Evolutionary conservation across 2,113 vertebrate genomes (phyloP).

Genomic region (Anhinga rufa): DNA sequence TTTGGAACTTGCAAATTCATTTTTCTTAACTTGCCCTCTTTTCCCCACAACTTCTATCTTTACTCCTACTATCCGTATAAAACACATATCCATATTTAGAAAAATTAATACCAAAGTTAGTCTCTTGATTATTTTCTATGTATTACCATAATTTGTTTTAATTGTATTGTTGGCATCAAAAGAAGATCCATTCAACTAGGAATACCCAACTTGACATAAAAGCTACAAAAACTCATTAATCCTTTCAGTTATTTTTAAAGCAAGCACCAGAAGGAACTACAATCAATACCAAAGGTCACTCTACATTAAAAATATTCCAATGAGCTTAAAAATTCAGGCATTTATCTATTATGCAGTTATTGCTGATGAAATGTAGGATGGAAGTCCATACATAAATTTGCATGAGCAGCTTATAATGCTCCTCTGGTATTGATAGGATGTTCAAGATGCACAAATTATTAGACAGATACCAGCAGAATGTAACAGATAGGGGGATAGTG

Average conservation of each 20-base stretch:
- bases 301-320: conserved; percentile 28
- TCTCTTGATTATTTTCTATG: not conserved
- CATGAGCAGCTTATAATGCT: not conserved
- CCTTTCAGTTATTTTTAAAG: conserved; percentile 36
- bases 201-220: not conserved
- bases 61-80: not conserved
- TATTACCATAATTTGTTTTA: not conserved
- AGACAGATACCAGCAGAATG: not conserved
- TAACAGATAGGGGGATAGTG: not conserved
- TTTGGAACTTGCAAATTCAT: not conserved
- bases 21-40: not conserved
- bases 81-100: not conserved
- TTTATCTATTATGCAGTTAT: conserved; percentile 18
- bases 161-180: not conserved
- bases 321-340: conserved; percentile 7
- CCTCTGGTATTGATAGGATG: not conserved
- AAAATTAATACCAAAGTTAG: not conserved
- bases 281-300: conserved; percentile 29
- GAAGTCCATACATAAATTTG: not conserved
- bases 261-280: not conserved
- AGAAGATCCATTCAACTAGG: not conserved
- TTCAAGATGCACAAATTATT: not conserved
- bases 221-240: conserved; percentile 36
- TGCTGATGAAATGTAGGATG: not conserved
- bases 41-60: not conserved